A percentile compares a stretch with the other conserved stretches of the same genome.
phyloP scores from a whole-genome alignment of 2,888 invertebrate genomes.

The Anoncus sp. region DNA sequence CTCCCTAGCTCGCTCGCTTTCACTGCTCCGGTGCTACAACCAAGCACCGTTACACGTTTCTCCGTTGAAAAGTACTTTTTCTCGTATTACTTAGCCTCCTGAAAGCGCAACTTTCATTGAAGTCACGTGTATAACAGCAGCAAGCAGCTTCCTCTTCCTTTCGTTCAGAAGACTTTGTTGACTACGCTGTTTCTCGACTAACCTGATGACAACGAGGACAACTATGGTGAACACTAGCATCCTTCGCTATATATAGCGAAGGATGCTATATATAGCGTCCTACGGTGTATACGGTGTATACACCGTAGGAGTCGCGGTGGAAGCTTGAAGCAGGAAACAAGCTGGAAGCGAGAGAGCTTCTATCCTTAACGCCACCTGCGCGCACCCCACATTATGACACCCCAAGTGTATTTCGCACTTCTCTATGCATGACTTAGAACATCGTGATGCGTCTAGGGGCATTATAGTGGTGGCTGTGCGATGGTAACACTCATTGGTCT shows the following conservation, averaged over 20 bases:
- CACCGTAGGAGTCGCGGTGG: constrained; percentile 15
- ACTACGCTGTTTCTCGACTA: constrained; percentile 18
- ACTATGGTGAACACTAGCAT: constrained; percentile 28
- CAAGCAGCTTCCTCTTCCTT: constrained; percentile 50
- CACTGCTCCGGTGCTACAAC: constrained; percentile 21
- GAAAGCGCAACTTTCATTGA: constrained; percentile 64
- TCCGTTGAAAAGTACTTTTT: constrained; percentile 78
- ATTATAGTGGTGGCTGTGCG: constrained; percentile 17
- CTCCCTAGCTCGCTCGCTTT: constrained; percentile 55
- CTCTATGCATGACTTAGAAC: constrained; percentile 63
- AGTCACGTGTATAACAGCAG: constrained; percentile 47
- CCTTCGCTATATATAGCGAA: constrained; percentile 15
- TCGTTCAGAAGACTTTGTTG: constrained; percentile 24
- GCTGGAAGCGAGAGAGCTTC: constrained; percentile 53
- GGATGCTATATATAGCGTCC: too few species aligned
- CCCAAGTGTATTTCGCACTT: constrained; percentile 66
- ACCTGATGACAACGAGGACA: constrained; percentile 24
- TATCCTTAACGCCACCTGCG: constrained; percentile 64
- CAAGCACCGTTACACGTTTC: constrained; percentile 61
- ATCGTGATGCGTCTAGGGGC: constrained; percentile 42
- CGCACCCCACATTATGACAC: constrained; percentile 61
- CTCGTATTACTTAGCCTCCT: constrained; percentile 81
- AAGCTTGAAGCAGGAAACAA: constrained; percentile 38
- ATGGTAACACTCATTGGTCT: constrained; percentile 35
- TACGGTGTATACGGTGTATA: constrained; percentile 5